Conservation (phyloP, 1,140 invertebrate species). For the Arion vulgaris region DNA sequence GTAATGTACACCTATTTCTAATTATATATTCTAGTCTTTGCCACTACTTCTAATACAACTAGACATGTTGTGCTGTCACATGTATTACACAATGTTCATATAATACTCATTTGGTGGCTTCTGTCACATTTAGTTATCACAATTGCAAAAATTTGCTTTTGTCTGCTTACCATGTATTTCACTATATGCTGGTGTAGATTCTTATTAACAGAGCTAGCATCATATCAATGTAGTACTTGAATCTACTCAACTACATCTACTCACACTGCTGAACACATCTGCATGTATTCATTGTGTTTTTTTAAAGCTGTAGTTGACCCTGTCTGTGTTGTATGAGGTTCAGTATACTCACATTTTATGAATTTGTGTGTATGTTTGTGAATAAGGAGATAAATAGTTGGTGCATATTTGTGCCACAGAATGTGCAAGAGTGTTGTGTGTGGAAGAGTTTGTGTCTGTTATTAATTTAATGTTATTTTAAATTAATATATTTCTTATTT, state of each 20-base stretch:
- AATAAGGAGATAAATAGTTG: too few species aligned
- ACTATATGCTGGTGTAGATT: neutral
- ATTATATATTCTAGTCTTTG: slow-evolving; percentile 17
- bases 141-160: neutral
- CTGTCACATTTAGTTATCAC: neutral
- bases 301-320: neutral
- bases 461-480: too few species aligned
- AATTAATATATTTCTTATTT: neutral
- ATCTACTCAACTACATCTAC: neutral
- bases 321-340: neutral
- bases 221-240: neutral
- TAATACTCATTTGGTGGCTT: neutral
- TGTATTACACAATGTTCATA: neutral
- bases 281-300: neutral
- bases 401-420: too few species aligned
- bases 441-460: too few species aligned
- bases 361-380: too few species aligned
- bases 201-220: neutral
- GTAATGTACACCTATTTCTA: slow-evolving; percentile 28
- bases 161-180: neutral
- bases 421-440: too few species aligned
- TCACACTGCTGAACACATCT: neutral
- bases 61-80: neutral
- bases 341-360: neutral
- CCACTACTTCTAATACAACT: slow-evolving; percentile 7